These are phyloP conservation scores for Myrmophylax atrothorax DNA, from an alignment of 2,113 vertebrate species.

Conservation along the genomic window DNA sequence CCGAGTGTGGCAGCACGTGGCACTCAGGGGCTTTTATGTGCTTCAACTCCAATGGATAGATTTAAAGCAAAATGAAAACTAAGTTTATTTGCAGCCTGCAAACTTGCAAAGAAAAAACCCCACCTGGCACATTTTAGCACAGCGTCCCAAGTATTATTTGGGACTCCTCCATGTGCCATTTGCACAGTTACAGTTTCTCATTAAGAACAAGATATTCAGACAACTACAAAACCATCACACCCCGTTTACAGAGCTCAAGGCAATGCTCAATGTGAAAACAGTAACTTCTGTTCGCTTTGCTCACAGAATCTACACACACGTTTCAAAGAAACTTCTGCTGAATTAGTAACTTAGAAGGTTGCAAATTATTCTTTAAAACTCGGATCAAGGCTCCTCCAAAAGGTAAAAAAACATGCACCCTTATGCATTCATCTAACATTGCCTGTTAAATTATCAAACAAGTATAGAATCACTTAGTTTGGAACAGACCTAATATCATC, in stretches of 20 bases:
- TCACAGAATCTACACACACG: neutral
- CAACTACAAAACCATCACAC: neutral
- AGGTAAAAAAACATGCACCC: neutral
- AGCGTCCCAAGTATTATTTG: neutral
- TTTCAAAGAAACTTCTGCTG: neutral
- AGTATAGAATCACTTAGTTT: neutral
- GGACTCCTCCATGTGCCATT: neutral
- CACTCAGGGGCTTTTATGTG: neutral
- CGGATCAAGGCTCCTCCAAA: neutral
- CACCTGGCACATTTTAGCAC: neutral
- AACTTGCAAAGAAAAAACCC: neutral
- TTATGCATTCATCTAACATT: neutral
- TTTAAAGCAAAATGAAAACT: neutral
- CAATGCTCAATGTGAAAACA: neutral
- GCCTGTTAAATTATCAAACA: neutral
- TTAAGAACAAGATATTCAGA: neutral
- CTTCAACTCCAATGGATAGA: neutral
- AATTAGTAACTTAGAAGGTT: neutral
- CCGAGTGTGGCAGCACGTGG: neutral
- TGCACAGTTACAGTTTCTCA: neutral
- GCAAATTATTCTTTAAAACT: neutral
- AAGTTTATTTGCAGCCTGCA: neutral
- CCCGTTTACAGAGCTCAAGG: neutral
- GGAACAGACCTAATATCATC: neutral
- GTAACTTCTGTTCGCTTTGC: neutral